These are phyloP conservation scores for Leptinotarsa lineolata DNA, from an alignment of 1,140 invertebrate species.

Conservation along the genomic window DNA sequence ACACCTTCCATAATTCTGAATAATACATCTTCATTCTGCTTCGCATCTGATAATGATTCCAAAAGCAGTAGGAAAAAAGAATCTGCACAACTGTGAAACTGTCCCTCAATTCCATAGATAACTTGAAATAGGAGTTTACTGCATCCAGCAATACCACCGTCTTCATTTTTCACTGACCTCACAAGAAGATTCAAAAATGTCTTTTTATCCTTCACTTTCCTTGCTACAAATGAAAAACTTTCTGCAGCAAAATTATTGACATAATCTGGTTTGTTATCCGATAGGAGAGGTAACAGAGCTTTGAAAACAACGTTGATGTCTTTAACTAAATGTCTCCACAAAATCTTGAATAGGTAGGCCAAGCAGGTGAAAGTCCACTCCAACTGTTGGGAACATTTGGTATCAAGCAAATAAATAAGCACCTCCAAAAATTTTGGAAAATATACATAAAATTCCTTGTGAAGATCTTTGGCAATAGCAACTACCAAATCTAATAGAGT, in stretches of 20 bases:
- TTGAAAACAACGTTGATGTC: constrained; percentile 77
- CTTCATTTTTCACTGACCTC: constrained; percentile 66
- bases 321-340: constrained; percentile 80
- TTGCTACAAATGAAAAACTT: constrained; percentile 88
- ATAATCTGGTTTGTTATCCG: constrained; percentile 72
- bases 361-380: constrained; percentile 83
- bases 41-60: constrained; percentile 61
- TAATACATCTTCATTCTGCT: constrained; percentile 62
- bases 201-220: constrained; percentile 82
- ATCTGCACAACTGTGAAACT: constrained; percentile 80
- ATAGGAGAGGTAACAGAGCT: constrained; percentile 74
- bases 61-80: constrained; percentile 67
- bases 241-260: constrained; percentile 93
- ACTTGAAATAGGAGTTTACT: constrained; percentile 86
- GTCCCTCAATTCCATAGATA: constrained; percentile 74
- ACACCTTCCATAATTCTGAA: constrained; percentile 67
- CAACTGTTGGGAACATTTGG: constrained; percentile 78
- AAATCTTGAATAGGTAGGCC: constrained; percentile 86
- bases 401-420: constrained; percentile 73
- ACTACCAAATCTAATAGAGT: constrained; percentile 85
- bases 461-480: constrained; percentile 82
- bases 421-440: constrained; percentile 73
- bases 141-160: constrained; percentile 68
- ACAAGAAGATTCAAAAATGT: constrained; percentile 75
- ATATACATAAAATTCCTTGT: constrained; percentile 83